Evolutionary conservation across 2,113 vertebrate genomes (phyloP).

Genomic region (Marmota monax): DNA sequence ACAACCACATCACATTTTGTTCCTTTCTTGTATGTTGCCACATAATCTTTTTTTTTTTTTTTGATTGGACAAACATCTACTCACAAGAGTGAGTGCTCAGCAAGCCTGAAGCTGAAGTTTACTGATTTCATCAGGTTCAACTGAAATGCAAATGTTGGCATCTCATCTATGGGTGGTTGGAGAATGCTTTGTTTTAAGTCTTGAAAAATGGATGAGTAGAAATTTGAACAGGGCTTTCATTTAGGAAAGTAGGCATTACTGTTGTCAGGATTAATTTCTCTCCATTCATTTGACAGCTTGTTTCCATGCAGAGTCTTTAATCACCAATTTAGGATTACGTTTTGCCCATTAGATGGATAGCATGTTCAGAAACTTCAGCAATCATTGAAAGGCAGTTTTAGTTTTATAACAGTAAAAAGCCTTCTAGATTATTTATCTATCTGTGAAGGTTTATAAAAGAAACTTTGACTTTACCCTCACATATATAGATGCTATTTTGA

Average conservation of each 20-base stretch:
- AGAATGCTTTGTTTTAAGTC: slow-evolving; percentile 82
- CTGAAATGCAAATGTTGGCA: slow-evolving; percentile 85
- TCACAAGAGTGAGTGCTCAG: slow-evolving; percentile 10
- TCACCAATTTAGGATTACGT: slow-evolving; percentile 85
- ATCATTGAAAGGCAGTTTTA: slow-evolving; percentile 73
- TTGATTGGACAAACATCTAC: neutral
- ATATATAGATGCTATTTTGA: slow-evolving; percentile 84
- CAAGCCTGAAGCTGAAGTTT: neutral
- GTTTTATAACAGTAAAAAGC: slow-evolving; percentile 77
- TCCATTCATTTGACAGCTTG: slow-evolving; percentile 85
- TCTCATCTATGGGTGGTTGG: slow-evolving; percentile 83
- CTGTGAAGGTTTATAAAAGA: slow-evolving; percentile 86
- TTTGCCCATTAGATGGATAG: slow-evolving; percentile 82
- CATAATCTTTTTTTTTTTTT: neutral
- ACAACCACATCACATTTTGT: neutral
- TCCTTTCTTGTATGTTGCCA: neutral
- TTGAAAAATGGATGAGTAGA: slow-evolving; percentile 86
- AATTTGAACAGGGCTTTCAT: slow-evolving; percentile 88
- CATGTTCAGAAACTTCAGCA: slow-evolving; percentile 76
- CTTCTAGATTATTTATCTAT: slow-evolving; percentile 79
- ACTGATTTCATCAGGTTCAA: slow-evolving; percentile 63
- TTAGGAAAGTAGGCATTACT: slow-evolving; percentile 84
- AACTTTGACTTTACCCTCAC: slow-evolving; percentile 86
- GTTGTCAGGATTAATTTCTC: slow-evolving; percentile 89
- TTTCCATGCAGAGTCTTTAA: slow-evolving; percentile 86